Evolutionary conservation across 2,888 invertebrate species (phyloP), one percentile per base, ranked within the genome.

Genomic region (Drosophila macrospina): DNA sequence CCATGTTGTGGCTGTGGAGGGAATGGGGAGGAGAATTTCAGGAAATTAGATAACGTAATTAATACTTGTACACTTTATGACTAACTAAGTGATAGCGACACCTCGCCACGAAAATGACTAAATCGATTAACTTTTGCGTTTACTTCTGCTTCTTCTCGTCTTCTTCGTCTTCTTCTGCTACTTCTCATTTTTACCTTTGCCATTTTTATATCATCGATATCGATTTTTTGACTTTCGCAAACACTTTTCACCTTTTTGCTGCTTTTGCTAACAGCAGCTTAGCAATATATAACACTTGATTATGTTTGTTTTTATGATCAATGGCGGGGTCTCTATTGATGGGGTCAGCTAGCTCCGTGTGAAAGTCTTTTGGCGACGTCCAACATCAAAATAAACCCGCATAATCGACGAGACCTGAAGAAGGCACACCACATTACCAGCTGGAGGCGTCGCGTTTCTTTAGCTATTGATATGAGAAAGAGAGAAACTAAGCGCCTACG

Each of bases 1-100:
- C 94, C 94, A 95, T 91, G 30, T 45, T 78, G 65, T 30, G 74
- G 64, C 91, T 90, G 74, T 1, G 68, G 82, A 1, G 15, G 0
- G 16, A 6, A 5, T 11, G 0, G 16, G 6, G 5, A 15, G 15
- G 15, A 52, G 52, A 54, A 51, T 41, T 1, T 8, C 4, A n/a
- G 5, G 13, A 13, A 45, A 30, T 51, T 37, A 45, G 45, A 37
- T 61, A 45, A 61, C 13, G 20, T 47, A 47, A n/a, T 57, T 47
- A 30, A 44, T 75, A 42, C 41, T 6, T 10, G 48, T 47, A 51
- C n/a, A 32, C 15, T 24, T 48, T 16, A 78, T 75, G 78, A 75
- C 75, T 74, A 63, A 68, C 51, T 50, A 11, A 20, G 30, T 44
- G 32, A 59, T 52, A 42, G n/a, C 28, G 13, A 61, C n/a, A 59